Base-by-base conservation (phyloP, 2,797 vertebrate species). In the Fundulus diaphanus region DNA sequence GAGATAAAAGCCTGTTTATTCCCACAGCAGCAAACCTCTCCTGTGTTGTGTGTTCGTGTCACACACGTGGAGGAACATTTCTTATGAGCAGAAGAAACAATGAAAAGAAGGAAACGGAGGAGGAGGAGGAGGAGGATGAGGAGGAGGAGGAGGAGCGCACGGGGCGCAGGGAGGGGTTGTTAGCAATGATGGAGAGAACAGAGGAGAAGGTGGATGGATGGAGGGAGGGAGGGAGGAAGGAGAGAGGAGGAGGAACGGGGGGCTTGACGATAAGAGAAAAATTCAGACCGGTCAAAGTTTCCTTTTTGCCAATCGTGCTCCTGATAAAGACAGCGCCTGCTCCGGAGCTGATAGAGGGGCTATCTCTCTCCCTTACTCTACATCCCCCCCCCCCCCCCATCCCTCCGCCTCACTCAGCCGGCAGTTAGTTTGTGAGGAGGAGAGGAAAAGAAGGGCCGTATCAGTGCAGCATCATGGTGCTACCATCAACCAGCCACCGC, bases 321-420 rank as follows among this genome's bases (percentile, higher is more conserved):
- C 96, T 94, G 97, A 97, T 98, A 98, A 97, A 96, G 94, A 95
- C 91, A 92, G 95, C 88, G 96, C 94, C 97, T 98, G 97, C 96
- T 96, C 92, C 91, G 93, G 90, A 89, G 93, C 96, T 96, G 97
- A 98, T 98, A 98, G 96, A 96, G 92, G 92, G 93, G 93, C 96
- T 95, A 96, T 95, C 94, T 95, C 90, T 89, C 93, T 90, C 87
- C 91, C 85, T 77, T 87, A 83, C 90, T 78, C 87, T 69, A 31
- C 67, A 86, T 61, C 29, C 68, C 85, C 42, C 67, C 79, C 69
- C 89, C 82, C 77, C 70, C 67, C n/a, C 87, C 84, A 72, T 77
- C 75, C 78, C 82, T 72, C 87, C 59, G 74, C 79, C 91, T 88
- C 83, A 27, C 88, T 90, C 90, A 80, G 82, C 92, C 90, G 87